Evolutionary conservation across 2,888 invertebrate genomes (phyloP), one percentile per base, ranked within the genome.

Genomic region (Stenolophus ochropezus): DNA sequence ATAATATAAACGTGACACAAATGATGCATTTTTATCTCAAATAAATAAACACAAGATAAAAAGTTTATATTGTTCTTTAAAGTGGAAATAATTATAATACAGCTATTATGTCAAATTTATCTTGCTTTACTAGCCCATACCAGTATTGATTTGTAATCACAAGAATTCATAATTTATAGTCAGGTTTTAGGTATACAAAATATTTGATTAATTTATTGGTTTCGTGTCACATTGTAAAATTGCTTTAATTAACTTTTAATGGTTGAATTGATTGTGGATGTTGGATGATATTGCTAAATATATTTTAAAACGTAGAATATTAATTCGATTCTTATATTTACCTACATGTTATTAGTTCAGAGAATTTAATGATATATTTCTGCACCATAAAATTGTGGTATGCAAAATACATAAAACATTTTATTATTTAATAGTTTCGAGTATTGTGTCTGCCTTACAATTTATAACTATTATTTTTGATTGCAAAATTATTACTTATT

Each of bases 91-190:
- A n/a, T n/a, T n/a, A n/a, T n/a, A n/a, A n/a, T n/a, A n/a, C n/a
- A n/a, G n/a, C n/a, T n/a, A n/a, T n/a, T n/a, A n/a, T n/a, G n/a
- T n/a, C n/a, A n/a, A n/a, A n/a, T n/a, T n/a, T n/a, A n/a, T n/a
- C n/a, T n/a, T 61, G 25, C 25, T 61, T 61, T n/a, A 23, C 25
- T 61, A 61, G 23, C 25, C 25, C n/a, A 61, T 61, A 61, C 20
- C 58, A 58, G 58, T 58, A 61, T 61, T 25, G 61, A 61, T 61
- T 61, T 61, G 23, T 61, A 11, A 61, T 61, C 14, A 14, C 3
- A 25, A 61, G 21, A 61, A 42, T 42, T 42, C 0, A 42, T 1
- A 42, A 42, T 42, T 42, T 42, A 42, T 42, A 42, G 33, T 42
- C 11, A 11, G 11, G 33, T 42, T 42, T 42, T 42, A 42, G 33